phyloP scores from a whole-genome alignment of 2,888 invertebrate species.

The Melieria omissa region DNA sequence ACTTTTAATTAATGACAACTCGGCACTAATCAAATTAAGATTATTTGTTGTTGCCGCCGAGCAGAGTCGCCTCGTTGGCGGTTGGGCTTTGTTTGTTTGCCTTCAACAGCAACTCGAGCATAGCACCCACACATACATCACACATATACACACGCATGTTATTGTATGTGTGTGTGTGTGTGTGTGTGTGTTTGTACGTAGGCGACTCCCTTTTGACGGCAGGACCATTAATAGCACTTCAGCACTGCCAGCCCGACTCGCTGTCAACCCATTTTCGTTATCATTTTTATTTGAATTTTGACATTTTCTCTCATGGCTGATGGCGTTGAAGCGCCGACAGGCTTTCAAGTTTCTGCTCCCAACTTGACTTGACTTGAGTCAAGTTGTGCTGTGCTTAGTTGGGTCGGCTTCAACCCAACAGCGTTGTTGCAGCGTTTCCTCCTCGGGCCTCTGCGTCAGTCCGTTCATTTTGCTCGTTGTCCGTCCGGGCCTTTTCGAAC shows the following conservation, averaged over 20 bases:
- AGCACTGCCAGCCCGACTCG: background rate
- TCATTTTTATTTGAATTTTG: background rate
- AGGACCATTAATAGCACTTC: no score
- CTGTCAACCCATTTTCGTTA: constrained; percentile 14
- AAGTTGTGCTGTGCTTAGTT: no score
- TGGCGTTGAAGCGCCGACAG: no score
- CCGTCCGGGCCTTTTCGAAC: background rate
- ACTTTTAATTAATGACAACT: no score
- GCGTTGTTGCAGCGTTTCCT: no score
- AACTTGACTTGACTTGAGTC: no score
- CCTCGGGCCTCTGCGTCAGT: no score
- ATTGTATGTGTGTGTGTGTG: background rate
- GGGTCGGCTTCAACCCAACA: no score
- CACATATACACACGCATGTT: background rate
- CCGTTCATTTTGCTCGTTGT: background rate
- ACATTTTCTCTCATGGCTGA: background rate
- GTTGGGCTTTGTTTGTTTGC: background rate
- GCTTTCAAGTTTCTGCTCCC: no score
- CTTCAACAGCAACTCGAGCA: background rate
- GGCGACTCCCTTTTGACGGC: background rate
- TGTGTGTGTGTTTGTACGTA: background rate
- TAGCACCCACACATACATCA: background rate
- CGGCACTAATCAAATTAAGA: constrained; percentile 22
- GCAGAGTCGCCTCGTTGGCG: background rate
- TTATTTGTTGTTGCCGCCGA: background rate